Conservation (phyloP, 1,140 invertebrate species). For the Orius laevigatus region DNA sequence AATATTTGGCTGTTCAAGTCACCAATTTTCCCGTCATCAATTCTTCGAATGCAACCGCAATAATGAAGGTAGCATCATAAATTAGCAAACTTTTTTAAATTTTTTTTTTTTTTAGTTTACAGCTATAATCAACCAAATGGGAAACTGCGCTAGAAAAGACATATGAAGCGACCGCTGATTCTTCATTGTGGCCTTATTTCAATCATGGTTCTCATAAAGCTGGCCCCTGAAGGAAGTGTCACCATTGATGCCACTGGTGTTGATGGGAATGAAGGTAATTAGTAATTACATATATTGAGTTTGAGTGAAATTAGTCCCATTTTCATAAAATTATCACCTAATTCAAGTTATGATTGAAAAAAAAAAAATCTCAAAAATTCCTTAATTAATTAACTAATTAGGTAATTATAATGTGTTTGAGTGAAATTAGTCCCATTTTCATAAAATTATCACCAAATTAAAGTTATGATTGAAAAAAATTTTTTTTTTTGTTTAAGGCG, state of each 20-base stretch:
- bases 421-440: no score
- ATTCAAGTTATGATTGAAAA: no score
- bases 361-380: no score
- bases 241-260: slow-evolving; percentile 22
- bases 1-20: slow-evolving; percentile 41
- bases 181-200: slow-evolving; percentile 27
- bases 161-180: slow-evolving; percentile 33
- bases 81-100: no score
- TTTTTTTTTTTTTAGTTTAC: slow-evolving; percentile 31
- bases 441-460: no score
- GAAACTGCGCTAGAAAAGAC: slow-evolving; percentile 28
- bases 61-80: slow-evolving; percentile 42
- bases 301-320: slow-evolving; percentile 19
- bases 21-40: slow-evolving; percentile 35
- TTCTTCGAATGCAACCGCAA: slow-evolving; percentile 32
- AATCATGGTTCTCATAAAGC: slow-evolving; percentile 28
- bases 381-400: no score
- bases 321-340: no score
- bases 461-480: no score
- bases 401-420: no score
- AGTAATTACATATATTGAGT: no score
- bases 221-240: slow-evolving; percentile 22
- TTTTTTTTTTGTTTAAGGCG: no score
- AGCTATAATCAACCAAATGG: slow-evolving; percentile 31
- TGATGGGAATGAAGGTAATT: slow-evolving; percentile 25